Evolutionary conservation across 92 coral and sea anemone species (phyloP).

Genomic region (Pocillopora meandrina): DNA sequence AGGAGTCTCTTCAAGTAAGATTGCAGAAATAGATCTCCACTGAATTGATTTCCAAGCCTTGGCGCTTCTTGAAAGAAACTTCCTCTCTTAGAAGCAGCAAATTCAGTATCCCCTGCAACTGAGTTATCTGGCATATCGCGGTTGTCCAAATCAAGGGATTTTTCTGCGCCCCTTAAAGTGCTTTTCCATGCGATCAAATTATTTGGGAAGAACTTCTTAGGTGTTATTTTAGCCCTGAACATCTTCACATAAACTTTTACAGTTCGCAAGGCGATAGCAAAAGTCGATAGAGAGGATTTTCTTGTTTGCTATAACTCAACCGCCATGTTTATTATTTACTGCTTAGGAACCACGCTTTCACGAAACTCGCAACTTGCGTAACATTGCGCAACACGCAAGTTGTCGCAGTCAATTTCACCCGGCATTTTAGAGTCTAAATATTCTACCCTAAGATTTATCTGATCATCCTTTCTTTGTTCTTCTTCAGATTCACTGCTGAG

Average conservation of each 20-base stretch:
- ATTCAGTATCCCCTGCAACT: background rate
- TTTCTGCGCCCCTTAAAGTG: background rate
- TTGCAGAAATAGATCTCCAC: slow-evolving; percentile 63
- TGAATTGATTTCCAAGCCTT: slow-evolving; percentile 74
- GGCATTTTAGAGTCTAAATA: too few relatives aligned
- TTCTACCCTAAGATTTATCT: too few relatives aligned
- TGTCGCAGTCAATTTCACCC: too few relatives aligned
- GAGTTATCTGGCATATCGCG: background rate
- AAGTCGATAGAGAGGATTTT: background rate
- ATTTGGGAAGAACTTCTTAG: background rate
- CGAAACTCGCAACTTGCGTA: too few relatives aligned
- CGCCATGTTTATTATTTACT: background rate
- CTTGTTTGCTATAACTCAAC: background rate
- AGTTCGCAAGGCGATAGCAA: background rate
- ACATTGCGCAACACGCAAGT: background rate
- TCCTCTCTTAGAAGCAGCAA: slow-evolving; percentile 72
- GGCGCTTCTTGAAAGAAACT: slow-evolving; percentile 86
- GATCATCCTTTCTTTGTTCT: too few relatives aligned
- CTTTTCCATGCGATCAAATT: background rate
- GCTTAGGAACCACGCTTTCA: background rate
- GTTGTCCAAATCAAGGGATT: background rate
- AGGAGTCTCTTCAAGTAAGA: slow-evolving; percentile 70
- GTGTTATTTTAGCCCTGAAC: background rate
- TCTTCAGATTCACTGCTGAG: too few relatives aligned
- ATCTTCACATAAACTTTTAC: background rate